Evolutionary conservation across 2,113 vertebrate species (phyloP), one percentile per base, ranked within the genome.

Genomic region (Cathartes aura): DNA sequence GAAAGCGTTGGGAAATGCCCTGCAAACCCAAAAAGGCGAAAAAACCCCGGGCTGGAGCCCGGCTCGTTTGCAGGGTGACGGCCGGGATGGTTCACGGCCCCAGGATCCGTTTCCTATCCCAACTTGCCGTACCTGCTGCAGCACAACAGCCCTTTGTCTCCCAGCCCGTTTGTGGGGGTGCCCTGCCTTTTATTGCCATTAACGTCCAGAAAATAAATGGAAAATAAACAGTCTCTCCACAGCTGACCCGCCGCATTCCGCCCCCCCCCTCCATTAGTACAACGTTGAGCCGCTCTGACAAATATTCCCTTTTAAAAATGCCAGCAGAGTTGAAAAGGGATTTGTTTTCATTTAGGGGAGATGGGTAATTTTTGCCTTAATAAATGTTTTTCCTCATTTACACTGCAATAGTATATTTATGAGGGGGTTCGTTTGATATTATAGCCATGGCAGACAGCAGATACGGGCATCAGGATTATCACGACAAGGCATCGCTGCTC

Each of bases 61-160:
- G 0, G 17, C 40, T 20, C 5, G 0, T 11, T 5, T 0, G 5
- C 22, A 3, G 70, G n/a, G 60, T 0, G 5, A 27, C 82, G 40
- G 74, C 24, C 4, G 0, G 16, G 36, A 2, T 15, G 50, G 6
- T 20, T 40, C 70, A 15, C 3, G 1, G 13, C 75, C 63, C 43
- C 1, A 1, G 2, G 2, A 5, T 36, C 53, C 11, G 0, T 34
- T 17, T 23, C 64, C 47, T 1, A 16, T 7, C 66, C 64, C 23
- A 2, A 4, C 22, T 12, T 3, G 15, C 67, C 0, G 0, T 87
- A 93, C 72, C 87, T 86, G 72, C 48, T 2, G 32, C 78, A 7
- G 1, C 60, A 48, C 55, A 48, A 8, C 45, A 43, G 55, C 70
- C 79, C 84, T 94, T 94, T 94, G 93, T 94, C 74, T 90, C 58